A percentile compares a stretch with the other conserved stretches of the same genome.
Evolutionary conservation across 2,888 invertebrate genomes (phyloP).

Genomic region (Lasioglossum figueresi): DNA sequence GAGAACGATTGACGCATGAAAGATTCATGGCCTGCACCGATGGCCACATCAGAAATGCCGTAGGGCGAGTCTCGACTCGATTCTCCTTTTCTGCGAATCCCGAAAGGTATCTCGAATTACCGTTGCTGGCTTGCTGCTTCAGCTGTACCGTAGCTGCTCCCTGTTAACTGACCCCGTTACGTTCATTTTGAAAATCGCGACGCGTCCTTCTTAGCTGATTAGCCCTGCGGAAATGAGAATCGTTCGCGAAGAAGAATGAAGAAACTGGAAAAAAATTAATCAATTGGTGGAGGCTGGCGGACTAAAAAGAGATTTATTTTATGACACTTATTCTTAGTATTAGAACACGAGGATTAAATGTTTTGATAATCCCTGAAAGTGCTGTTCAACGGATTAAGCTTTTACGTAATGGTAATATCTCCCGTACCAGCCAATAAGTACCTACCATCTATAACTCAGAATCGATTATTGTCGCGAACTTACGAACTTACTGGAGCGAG

Average conservation of each 20-base stretch:
- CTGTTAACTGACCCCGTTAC: constrained; percentile 66
- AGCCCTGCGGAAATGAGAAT: constrained; percentile 75
- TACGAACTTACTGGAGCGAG: too few species aligned
- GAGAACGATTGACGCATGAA: constrained; percentile 78
- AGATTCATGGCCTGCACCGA: constrained; percentile 81
- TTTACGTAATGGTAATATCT: background rate
- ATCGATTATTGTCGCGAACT: background rate
- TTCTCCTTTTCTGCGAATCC: constrained; percentile 65
- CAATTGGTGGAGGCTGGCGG: background rate
- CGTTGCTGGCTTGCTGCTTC: constrained; percentile 40
- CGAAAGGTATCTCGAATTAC: constrained; percentile 68
- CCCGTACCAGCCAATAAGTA: background rate
- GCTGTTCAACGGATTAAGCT: background rate
- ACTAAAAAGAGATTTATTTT: background rate
- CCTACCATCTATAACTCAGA: background rate
- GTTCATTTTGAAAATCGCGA: constrained; percentile 71
- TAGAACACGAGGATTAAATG: background rate
- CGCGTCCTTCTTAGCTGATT: constrained; percentile 75
- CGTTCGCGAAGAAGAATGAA: constrained; percentile 29
- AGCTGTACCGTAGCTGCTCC: constrained; percentile 31
- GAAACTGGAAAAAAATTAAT: background rate
- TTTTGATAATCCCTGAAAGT: background rate
- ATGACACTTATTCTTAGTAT: background rate
- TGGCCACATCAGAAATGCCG: constrained; percentile 77
- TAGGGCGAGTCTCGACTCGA: constrained; percentile 66